Evolutionary conservation across 2,888 invertebrate genomes (phyloP), one percentile per base, ranked within the genome.

Genomic region (Parasteatoda lunata): DNA sequence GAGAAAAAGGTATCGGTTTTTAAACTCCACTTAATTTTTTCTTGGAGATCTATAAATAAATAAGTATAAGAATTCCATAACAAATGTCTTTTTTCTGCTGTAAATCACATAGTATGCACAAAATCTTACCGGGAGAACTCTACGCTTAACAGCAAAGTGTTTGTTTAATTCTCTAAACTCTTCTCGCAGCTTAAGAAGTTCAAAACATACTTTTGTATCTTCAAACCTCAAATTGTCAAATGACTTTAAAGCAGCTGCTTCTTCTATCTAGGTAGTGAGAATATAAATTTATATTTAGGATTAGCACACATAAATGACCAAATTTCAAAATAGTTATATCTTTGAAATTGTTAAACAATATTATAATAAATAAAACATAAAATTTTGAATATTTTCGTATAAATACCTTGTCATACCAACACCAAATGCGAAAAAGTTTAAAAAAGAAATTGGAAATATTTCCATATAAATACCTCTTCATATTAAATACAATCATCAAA

Each of bases 121-220:
- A 72, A 48, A 13, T 66, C 85, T 86, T 72, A 86, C 85, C 7
- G 85, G 80, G 54, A 86, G 49, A 15, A 72, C 65, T 15, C 71
- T 15, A 8, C 66, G 47, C 47, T 77, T 80, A 48, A 75, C 49
- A 5, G 85, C 76, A 81, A 80, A 77, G 7, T 52, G 48, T 59
- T 80, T 71, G 51, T 80, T 80, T 8, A 86, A 47, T 5, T 68
- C 49, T 45, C 72, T 80, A 49, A 72, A 77, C 3, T 77, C 76
- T 30, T 77, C 49, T 59, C 85, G 71, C 11, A 77, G 15, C 59
- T 71, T 66, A 48, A 80, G 49, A 3, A 86, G 68, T 54, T 86
- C 80, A 72, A 80, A 77, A 72, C 85, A 86, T 48, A 81, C 30
- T 64, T 71, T 52, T 8, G 85, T 86, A 49, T 86, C 85, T 71